Base-by-base conservation (phyloP, 2,113 vertebrate genomes). In the Fulica atra region DNA sequence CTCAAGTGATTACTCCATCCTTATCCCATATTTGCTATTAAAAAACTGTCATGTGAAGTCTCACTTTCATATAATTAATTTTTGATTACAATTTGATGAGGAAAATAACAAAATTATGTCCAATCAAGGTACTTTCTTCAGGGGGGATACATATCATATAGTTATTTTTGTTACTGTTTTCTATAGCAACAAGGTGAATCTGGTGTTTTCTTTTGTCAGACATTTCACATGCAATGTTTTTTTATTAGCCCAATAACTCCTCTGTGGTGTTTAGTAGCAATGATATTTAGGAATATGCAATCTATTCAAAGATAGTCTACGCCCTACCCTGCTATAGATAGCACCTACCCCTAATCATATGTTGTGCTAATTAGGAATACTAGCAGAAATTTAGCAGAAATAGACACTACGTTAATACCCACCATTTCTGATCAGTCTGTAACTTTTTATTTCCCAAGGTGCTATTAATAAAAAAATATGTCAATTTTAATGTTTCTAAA, bases 31-130 rank as follows among this genome's bases (percentile, higher is more conserved):
- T 71, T 92, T 88, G 93, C 74, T 83, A 80, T 76, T 93, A 93
- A 24, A 80, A 95, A 95, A 86, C 69, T 93, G 92, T 87, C 17
- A 76, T 13, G 31, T 35, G 36, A 90, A 80, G 36, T 77, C n/a
- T 86, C 26, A 59, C 13, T 80, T 81, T 82, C 23, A 23, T 44
- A 18, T 28, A 1, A 70, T 91, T 88, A 95, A 61, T 59, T 93
- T 88, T 88, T 96, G 38, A 94, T 95, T 95, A 66, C 86, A 93
- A 92, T 95, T 97, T 96, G 64, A 79, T 92, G 72, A 92, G 38
- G 56, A 94, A 96, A 97, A 86, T 96, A 95, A 61, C 73, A 93
- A 82, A 93, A 95, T 81, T 88, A 93, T 91, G 84, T 85, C 65
- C 81, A 95, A 94, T 91, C 70, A 92, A 90, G 73, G 25, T 76